These are phyloP conservation scores for Lepidonotus clava DNA, from an alignment of 2,888 invertebrate genomes.

Conservation along the genomic window DNA sequence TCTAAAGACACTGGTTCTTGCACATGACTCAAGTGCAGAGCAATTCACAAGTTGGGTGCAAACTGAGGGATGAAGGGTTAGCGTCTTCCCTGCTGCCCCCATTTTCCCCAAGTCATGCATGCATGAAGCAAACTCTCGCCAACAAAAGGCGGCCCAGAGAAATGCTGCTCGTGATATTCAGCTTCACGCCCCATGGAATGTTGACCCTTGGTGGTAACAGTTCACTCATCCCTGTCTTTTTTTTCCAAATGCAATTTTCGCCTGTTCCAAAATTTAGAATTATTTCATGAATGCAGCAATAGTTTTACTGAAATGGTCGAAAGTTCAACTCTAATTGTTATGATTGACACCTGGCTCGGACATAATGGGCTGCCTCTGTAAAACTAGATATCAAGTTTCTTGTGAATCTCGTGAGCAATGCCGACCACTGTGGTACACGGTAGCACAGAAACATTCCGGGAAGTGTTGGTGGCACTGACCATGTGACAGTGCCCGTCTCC, in stretches of 20 bases:
- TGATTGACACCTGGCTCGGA: too few relatives aligned
- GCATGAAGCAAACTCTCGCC: slow-evolving; percentile 30
- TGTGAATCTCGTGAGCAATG: neutral
- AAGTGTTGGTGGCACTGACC: neutral
- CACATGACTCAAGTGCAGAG: too few relatives aligned
- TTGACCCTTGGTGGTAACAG: neutral
- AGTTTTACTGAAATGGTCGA: too few relatives aligned
- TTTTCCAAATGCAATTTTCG: too few relatives aligned
- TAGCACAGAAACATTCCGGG: slow-evolving; percentile 7
- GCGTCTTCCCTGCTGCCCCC: slow-evolving; percentile 24
- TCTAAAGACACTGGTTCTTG: too few relatives aligned
- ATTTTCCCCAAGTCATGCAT: slow-evolving; percentile 45
- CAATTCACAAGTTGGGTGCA: too few relatives aligned
- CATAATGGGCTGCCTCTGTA: too few relatives aligned
- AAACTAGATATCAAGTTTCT: too few relatives aligned
- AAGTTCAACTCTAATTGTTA: too few relatives aligned
- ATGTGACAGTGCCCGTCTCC: slow-evolving; percentile 24
- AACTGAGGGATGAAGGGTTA: neutral
- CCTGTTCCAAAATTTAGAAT: too few relatives aligned
- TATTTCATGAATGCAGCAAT: too few relatives aligned
- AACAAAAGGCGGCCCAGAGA: neutral
- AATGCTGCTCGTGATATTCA: neutral
- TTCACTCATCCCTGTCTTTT: neutral
- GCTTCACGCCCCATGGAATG: neutral
- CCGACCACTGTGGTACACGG: neutral